Base-by-base conservation (phyloP, 2,888 invertebrate species). In the Cheilosia vernalis region DNA sequence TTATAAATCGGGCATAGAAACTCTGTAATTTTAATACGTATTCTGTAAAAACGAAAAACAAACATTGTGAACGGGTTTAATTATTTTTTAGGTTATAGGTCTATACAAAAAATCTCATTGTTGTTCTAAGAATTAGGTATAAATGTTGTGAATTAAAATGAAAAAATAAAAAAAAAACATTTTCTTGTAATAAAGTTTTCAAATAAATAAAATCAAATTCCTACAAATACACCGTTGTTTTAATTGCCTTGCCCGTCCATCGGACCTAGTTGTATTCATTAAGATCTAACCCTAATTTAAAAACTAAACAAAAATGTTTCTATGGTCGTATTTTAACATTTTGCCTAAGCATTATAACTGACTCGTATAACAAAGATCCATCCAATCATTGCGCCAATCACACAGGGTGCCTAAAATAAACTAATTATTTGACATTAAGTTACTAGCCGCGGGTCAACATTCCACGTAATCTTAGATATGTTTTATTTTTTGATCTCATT, bases 201-300 rank as follows among this genome's bases (percentile, higher is more conserved):
- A 70, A 70, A 44, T 44, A 49, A 47, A 47, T 33, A 80, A 74
- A 84, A 84, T 74, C 44, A 58, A 58, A 64, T 84, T 76, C 66
- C 64, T 66, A 70, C 49, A 74, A 74, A 70, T 70, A 74, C 13
- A 70, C 74, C 47, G 84, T 84, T 84, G 79, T 84, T 80, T 84
- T 80, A 74, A 64, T 84, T 84, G 49, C 5, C 56, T 51, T 47
- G 13, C 6, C 30, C 10, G 24, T 19, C 17, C 27, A 10, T n/a
- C 55, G 44, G 40, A 56, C 33, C 51, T 51, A 9, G 15, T 44
- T n/a, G 5, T 77, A 60, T 42, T 33, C 27, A 64, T 30, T 72
- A 73, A 73, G 42, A 19, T 44, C 42, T 30, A 55, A 40, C 13
- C 2, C 13, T 66, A 66, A 37, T 53, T 19, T 6, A 53, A 51